A percentile compares a stretch with the other conserved stretches of the same genome.
phyloP scores from a whole-genome alignment of 2,888 invertebrate species.

The Polietes domitor region DNA sequence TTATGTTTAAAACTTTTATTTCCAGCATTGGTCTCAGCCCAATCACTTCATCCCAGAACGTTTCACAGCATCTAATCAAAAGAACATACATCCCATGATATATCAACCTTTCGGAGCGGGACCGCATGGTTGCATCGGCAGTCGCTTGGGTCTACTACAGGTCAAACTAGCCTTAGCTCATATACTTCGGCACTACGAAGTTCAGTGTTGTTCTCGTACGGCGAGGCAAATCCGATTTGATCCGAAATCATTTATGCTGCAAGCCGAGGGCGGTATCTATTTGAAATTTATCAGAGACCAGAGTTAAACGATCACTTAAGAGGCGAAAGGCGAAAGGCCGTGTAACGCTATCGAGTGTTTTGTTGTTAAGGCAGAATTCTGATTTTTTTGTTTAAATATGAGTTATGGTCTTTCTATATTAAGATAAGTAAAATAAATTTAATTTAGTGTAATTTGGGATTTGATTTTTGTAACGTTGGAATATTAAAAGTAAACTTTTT shows the following conservation, averaged over 20 bases:
- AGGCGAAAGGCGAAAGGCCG: no score
- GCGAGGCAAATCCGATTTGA: constrained; percentile 74
- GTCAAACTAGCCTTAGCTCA: constrained; percentile 76
- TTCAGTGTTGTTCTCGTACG: constrained; percentile 72
- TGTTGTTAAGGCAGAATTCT: no score
- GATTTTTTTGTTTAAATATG: no score
- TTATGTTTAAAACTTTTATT: constrained; percentile 15
- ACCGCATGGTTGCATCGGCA: constrained; percentile 78
- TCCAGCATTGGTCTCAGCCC: constrained; percentile 77
- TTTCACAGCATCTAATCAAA: constrained; percentile 70
- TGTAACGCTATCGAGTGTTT: no score
- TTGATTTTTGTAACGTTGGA: no score
- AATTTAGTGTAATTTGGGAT: no score
- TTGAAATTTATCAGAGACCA: constrained; percentile 69
- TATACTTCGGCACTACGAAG: constrained; percentile 71
- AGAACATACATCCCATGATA: constrained; percentile 72
- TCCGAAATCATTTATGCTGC: constrained; percentile 76
- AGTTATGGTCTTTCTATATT: no score
- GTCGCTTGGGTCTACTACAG: constrained; percentile 77
- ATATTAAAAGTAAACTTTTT: no score
- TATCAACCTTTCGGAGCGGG: constrained; percentile 79
- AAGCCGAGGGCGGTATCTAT: constrained; percentile 74
- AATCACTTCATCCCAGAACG: constrained; percentile 76
- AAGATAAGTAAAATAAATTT: no score
- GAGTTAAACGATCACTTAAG: background rate